Evolutionary conservation across 2,797 vertebrate genomes (phyloP).

Genomic region (Knipowitschia caucasica): DNA sequence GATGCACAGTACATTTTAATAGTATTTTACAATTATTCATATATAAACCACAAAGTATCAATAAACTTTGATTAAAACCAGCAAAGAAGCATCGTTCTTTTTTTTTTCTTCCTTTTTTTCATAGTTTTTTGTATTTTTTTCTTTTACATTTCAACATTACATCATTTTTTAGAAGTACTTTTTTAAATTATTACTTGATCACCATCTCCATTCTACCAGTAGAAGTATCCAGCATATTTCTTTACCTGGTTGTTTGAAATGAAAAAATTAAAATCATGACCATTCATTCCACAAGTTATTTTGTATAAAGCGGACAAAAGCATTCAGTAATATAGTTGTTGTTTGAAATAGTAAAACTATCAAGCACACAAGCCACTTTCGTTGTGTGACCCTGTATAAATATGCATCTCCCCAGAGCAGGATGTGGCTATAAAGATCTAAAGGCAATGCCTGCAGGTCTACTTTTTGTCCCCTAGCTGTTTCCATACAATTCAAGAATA

Average conservation of each 20-base stretch:
- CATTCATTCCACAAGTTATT: constrained; percentile 67
- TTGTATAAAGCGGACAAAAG: constrained; percentile 68
- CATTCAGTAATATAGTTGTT: constrained; percentile 18
- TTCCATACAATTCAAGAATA: constrained; percentile 53
- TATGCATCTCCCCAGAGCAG: constrained; percentile 55
- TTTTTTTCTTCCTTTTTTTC: constrained; percentile 69
- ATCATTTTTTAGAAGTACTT: constrained; percentile 69
- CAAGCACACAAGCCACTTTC: constrained; percentile 76
- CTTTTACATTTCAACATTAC: constrained; percentile 82
- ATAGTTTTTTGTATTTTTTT: constrained; percentile 75
- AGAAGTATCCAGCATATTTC: constrained; percentile 92
- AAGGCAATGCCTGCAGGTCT: constrained; percentile 57
- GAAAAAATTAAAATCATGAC: constrained; percentile 37
- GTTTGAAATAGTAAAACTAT: constrained; percentile 75
- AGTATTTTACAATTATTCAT: constrained; percentile 81
- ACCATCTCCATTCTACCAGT: constrained; percentile 79
- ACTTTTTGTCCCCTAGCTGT: constrained; percentile 53
- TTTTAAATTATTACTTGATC: constrained; percentile 82
- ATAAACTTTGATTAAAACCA: constrained; percentile 81
- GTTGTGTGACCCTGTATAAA: constrained; percentile 92
- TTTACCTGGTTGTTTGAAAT: constrained; percentile 89
- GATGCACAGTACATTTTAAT: constrained; percentile 88
- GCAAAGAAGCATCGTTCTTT: constrained; percentile 80
- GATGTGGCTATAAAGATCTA: constrained; percentile 61
- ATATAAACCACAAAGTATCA: constrained; percentile 87